phyloP scores from a whole-genome alignment of 2,113 vertebrate species.

The Astur gentilis region DNA sequence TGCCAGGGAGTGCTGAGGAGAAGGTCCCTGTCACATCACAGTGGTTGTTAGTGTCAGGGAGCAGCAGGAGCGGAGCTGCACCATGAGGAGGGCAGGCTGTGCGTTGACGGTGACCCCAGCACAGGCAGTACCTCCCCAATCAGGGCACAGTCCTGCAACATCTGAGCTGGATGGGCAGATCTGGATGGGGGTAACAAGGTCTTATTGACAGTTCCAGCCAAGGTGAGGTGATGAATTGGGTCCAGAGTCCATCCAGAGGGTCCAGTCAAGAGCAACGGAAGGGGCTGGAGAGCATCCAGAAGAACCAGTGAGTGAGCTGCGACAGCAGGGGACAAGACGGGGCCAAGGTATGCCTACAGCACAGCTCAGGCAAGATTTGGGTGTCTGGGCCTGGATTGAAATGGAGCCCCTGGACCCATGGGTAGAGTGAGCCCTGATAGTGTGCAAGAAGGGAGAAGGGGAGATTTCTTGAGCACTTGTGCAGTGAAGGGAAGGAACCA shows the following conservation, averaged over 20 bases:
- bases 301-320: neutral
- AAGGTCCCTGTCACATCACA: neutral
- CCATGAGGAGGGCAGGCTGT: accelerated
- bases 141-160: neutral
- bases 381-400: neutral
- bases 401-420: neutral
- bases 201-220: neutral
- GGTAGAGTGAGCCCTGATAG: neutral
- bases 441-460: neutral
- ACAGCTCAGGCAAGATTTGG: neutral
- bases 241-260: neutral
- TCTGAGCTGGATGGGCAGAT: neutral
- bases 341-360: neutral
- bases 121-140: neutral
- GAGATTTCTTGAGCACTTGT: neutral
- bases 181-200: neutral
- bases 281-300: neutral
- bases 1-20: neutral
- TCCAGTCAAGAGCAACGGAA: neutral
- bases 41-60: neutral
- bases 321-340: accelerated
- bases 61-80: neutral
- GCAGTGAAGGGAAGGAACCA: neutral
- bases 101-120: accelerated
- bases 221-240: neutral